Base-by-base conservation (phyloP, 2,888 invertebrate genomes). In the Poecilobothrus nobilitatus region DNA sequence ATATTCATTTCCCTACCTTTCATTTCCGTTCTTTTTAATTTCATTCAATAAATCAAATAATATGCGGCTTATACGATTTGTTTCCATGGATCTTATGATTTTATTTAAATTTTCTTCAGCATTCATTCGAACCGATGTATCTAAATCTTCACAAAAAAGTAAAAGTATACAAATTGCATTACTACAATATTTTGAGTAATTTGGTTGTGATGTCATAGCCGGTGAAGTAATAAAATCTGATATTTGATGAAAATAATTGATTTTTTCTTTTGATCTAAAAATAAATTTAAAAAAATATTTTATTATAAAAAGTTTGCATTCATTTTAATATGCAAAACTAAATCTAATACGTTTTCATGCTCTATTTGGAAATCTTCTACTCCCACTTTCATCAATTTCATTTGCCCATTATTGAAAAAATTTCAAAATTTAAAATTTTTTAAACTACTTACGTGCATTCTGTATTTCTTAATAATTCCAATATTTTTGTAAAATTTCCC, bases 21-120 rank as follows among this genome's bases (percentile, higher is more conserved):
- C 80, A 72, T 82, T 82, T 5, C 91, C 90, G 81, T 92, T 92
- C 76, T 88, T 88, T 78, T 91, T 91, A 65, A 94, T 90, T 82
- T 91, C 92, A 74, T 90, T 90, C 77, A 91, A 92, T 64, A 94
- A 82, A 79, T 92, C 92, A 76, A 91, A 88, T 76, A 91, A 88
- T 68, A 94, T 85, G 76, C 91, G 88, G 34, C 88, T 87, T 15
- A 90, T 85, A 73, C 89, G 87, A 22, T 86, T 86, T 76, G 89
- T 89, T 72, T 88, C 84, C 76, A 89, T 81, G 9, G 86, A 85
- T 80, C 90, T 86, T 74, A 92, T 90, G 68, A 91, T 89, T 78
- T 87, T 86, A 78, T 92, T 92, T 1, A 94, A 82, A 76, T 90
- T 90, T 82, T 93, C 93, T 78, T 92, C 91, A 64, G 91, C 91